phyloP scores from a whole-genome alignment of 2,113 vertebrate species.

The Phasianus colchicus region DNA sequence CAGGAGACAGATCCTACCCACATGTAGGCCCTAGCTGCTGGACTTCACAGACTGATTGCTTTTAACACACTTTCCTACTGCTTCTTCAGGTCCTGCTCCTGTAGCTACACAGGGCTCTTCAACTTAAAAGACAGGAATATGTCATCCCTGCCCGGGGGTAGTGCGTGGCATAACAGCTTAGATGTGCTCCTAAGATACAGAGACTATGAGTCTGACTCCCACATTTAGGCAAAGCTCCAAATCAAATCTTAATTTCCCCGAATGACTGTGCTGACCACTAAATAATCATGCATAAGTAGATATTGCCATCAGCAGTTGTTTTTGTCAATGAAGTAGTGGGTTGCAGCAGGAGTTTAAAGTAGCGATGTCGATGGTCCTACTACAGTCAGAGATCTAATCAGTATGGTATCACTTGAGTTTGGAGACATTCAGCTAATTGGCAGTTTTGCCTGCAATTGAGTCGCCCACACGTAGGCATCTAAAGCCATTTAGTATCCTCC shows the following conservation, averaged over 20 bases:
- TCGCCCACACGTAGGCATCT: background rate
- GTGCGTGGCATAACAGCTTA: background rate
- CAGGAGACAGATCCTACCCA: background rate
- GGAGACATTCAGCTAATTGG: background rate
- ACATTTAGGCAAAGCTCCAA: background rate
- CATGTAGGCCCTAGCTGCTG: background rate
- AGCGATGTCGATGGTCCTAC: accelerated
- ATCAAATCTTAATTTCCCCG: background rate
- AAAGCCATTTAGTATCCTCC: background rate
- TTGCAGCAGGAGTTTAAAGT: background rate
- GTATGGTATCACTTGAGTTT: background rate
- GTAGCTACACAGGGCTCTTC: background rate
- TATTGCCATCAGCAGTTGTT: background rate
- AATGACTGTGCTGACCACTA: background rate
- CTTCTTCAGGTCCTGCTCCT: background rate
- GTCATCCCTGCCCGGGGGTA: background rate
- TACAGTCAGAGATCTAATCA: background rate
- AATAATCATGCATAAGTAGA: background rate
- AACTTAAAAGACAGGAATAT: background rate
- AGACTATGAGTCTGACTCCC: background rate
- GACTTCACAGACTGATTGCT: background rate
- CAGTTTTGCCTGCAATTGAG: background rate
- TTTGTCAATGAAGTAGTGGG: background rate
- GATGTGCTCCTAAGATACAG: background rate
- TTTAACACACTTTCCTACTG: background rate